Evolutionary conservation across 2,113 vertebrate species (phyloP).

Genomic region (Dasyprocta punctata): DNA sequence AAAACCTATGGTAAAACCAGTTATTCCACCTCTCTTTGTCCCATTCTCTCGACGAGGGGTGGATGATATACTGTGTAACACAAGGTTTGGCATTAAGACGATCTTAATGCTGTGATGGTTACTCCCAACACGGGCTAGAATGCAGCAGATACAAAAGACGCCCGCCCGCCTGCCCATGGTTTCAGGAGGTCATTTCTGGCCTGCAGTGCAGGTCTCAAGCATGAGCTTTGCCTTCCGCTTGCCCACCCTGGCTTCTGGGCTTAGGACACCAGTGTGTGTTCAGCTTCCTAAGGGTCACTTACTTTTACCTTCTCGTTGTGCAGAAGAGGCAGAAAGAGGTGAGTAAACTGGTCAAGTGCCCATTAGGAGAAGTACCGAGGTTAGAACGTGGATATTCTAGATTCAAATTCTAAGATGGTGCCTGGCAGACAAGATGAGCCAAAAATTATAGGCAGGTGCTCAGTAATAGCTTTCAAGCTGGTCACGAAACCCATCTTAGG

Average conservation of each 20-base stretch:
- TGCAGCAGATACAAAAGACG: neutral
- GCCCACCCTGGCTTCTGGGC: neutral
- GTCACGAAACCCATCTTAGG: neutral
- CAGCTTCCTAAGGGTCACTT: neutral
- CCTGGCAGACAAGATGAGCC: neutral
- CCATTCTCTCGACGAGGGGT: slow-evolving; percentile 29
- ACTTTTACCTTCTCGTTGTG: neutral
- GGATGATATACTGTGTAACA: neutral
- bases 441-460: neutral
- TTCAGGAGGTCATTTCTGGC: neutral
- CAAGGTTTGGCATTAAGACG: neutral
- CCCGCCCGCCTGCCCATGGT: no score
- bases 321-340: neutral
- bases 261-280: neutral
- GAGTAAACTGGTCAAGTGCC: neutral
- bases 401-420: neutral
- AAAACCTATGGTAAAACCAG: slow-evolving; percentile 65
- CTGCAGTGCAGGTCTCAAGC: neutral
- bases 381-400: neutral
- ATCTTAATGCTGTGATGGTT: neutral
- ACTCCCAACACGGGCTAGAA: neutral
- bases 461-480: neutral
- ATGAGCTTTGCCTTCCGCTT: neutral
- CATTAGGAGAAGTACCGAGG: neutral
- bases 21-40: slow-evolving; percentile 44